Base-by-base conservation (phyloP, 2,797 vertebrate species). In the Myotis myotis region DNA sequence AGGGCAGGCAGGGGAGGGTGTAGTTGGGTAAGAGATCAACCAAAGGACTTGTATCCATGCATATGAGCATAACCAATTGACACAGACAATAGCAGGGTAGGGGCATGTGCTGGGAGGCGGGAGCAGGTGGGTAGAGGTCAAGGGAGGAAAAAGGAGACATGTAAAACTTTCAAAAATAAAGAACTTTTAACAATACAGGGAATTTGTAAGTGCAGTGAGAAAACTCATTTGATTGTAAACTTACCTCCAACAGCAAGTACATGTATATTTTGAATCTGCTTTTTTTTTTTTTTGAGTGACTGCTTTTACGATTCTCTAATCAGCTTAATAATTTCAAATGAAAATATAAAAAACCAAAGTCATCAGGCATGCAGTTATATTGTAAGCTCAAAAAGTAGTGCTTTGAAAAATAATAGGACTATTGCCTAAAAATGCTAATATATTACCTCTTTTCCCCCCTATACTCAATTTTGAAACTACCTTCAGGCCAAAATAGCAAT, bases 261-360 rank as follows among this genome's bases (percentile, higher is more conserved):
- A n/a, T 72, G 19, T 53, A 1, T 71, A 55, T 68, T 93, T 86
- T 93, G 60, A 94, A 72, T 78, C 64, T 83, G 8, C 41, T 75
- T 91, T 91, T 84, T 6, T 85, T 70, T 15, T 20, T 6, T 85
- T 70, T 15, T 20, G 8, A 71, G 13, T 57, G 25, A 80, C 15
- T 70, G 57, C 25, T 74, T 70, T 75, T 78, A 66, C 62, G 49
- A 72, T n/a, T 71, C 25, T 30, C 33, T 60, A 19, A 57, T 57
- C 33, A 88, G 8, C 23, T 30, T 72, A 93, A 79, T 87, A 51
- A 41, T 75, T 57, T 84, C 57, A 95, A 89, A 87, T 86, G 15
- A 78, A 71, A 85, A 68, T 68, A 17, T 9, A 7, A 72, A 8
- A 94, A 79, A 66, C 28, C 8, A 84, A 41, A 60, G 12, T 66